phyloP scores from a whole-genome alignment of 2,888 invertebrate species.

The Troides oblongomaculatus region DNA sequence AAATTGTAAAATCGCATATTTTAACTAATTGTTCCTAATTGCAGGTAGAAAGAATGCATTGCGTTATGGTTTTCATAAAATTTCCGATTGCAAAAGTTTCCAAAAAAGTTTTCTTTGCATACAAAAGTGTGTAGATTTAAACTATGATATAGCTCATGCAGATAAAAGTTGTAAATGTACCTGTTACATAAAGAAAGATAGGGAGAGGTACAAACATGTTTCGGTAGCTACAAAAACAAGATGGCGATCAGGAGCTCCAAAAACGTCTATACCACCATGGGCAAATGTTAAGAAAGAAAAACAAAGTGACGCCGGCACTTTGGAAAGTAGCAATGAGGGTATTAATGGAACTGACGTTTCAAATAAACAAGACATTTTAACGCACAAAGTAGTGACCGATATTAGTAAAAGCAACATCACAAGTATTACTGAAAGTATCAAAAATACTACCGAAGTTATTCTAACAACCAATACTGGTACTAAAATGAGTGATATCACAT shows the following conservation, averaged over 20 bases:
- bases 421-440: background rate
- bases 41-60: slow-evolving; percentile 37
- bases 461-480: background rate
- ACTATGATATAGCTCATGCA: slow-evolving; percentile 54
- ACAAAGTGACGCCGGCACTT: background rate
- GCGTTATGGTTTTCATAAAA: slow-evolving; percentile 61
- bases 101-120: slow-evolving; percentile 55
- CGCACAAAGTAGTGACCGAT: background rate
- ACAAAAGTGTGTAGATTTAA: slow-evolving; percentile 52
- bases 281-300: slow-evolving; percentile 28
- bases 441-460: background rate
- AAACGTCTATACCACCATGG: slow-evolving; percentile 54
- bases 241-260: slow-evolving; percentile 51
- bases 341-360: background rate
- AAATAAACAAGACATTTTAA: background rate
- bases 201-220: slow-evolving; percentile 37
- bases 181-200: slow-evolving; percentile 48
- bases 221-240: slow-evolving; percentile 32
- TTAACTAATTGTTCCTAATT: slow-evolving; percentile 1
- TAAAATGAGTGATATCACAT: background rate
- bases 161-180: slow-evolving; percentile 56
- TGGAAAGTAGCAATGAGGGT: slow-evolving; percentile 12
- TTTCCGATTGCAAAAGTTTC: slow-evolving; percentile 49
- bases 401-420: background rate
- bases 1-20: background rate